A percentile compares a stretch with the other conserved stretches of the same genome.
Evolutionary conservation across 2,888 invertebrate species (phyloP).

Genomic region (Athalia rosae): DNA sequence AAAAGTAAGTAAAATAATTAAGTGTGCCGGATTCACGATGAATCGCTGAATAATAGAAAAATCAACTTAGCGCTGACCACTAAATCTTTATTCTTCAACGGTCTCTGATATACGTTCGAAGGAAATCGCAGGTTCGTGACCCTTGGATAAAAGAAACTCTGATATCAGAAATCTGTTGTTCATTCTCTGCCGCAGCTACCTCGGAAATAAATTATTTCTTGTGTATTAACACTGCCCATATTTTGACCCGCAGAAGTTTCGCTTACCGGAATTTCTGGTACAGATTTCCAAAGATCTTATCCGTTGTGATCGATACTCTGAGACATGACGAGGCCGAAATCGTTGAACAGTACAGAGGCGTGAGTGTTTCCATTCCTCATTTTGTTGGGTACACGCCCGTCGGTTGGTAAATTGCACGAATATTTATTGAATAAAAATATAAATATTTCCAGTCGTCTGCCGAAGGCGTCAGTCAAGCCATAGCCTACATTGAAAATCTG

Average conservation of each 20-base stretch:
- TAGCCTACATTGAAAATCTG: background rate
- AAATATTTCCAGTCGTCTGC: background rate
- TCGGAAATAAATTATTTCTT: background rate
- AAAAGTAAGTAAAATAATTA: conserved; percentile 1
- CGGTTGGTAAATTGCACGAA: background rate
- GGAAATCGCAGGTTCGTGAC: too few relatives aligned
- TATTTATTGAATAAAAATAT: background rate
- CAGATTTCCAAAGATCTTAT: conserved; percentile 90
- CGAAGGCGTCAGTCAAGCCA: background rate
- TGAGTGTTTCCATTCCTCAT: conserved; percentile 68
- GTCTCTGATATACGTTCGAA: too few relatives aligned
- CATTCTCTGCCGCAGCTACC: too few relatives aligned
- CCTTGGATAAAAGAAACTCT: too few relatives aligned
- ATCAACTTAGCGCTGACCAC: too few relatives aligned
- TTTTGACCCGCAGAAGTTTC: conserved; percentile 81
- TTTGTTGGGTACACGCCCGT: background rate
- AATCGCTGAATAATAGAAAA: too few relatives aligned
- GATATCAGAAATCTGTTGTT: too few relatives aligned
- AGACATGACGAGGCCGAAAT: conserved; percentile 82
- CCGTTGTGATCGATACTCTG: conserved; percentile 88
- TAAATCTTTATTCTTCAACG: too few relatives aligned
- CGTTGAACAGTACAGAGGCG: conserved; percentile 78
- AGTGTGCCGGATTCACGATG: too few relatives aligned
- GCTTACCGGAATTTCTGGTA: conserved; percentile 91
- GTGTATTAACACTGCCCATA: background rate